Evolutionary conservation across 1,140 invertebrate species (phyloP), one percentile per base, ranked within the genome.

Genomic region (Conus betulinus): DNA sequence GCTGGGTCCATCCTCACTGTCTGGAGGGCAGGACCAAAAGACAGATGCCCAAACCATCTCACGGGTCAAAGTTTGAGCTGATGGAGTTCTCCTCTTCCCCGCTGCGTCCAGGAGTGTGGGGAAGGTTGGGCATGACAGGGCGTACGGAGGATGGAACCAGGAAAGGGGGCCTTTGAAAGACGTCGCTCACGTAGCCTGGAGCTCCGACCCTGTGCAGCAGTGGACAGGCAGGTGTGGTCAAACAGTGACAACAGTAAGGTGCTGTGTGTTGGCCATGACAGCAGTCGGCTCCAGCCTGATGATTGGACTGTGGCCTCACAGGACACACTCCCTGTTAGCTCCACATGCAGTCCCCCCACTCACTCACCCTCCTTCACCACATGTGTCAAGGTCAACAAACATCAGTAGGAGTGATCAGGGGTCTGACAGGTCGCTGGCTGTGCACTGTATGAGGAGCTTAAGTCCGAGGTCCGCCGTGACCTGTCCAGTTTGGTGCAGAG

Each of bases 401-500:
- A 60, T 60, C 57, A 60, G 15, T 11, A 60, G 57, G 57, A 11
- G 57, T 60, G 57, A 60, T 5, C 8, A 60, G 57, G 57, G 57
- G 57, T 60, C 57, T 39, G 39, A 60, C 57, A 60, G 57, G 57
- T 60, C 15, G 0, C 57, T 4, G 10, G 67, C 23, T 71, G 17
- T 23, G 23, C 5, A 7, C 3, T 53, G 39, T 81, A 81, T 53
- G 79, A 81, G 15, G 39, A 81, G 79, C 15, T 81, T 7, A 81
- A 81, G 51, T 81, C 79, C 3, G 51, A 53, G 13, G 51, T 81
- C 17, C 27, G 20, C 13, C 53, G 51, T 11, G 17, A 81, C 5
- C 79, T 81, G 79, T 81, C 79, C 79, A 81, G 79, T 53, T 20
- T 81, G 79, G 79, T 81, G 17, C 13, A 39, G 15, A 81, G 53